A percentile compares a stretch with the other conserved stretches of the same genome.
Conservation (phyloP, 2,113 vertebrate species). For the Gobiocypris rarus region DNA sequence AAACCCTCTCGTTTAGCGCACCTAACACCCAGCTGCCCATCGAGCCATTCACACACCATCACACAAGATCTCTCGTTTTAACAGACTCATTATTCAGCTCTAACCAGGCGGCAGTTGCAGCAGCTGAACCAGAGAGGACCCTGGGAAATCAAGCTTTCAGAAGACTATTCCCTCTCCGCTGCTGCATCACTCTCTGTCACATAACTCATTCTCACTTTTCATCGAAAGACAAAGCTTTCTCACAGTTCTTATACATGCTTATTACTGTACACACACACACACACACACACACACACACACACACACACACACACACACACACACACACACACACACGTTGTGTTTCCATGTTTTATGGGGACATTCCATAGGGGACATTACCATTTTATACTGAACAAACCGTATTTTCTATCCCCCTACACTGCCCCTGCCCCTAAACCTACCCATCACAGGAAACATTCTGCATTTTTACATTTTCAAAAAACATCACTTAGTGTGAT, state of each 20-base stretch:
- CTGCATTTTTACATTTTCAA: too few species aligned
- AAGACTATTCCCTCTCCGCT: slow-evolving; percentile 21
- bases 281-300: too few species aligned
- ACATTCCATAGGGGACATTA: too few species aligned
- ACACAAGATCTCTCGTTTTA: slow-evolving; percentile 23
- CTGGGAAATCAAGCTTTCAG: slow-evolving; percentile 56
- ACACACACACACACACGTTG: too few species aligned
- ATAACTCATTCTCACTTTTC: slow-evolving; percentile 33
- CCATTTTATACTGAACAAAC: too few species aligned
- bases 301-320: too few species aligned
- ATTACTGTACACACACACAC: background rate
- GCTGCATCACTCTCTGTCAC: slow-evolving; percentile 51
- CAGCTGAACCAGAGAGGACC: slow-evolving; percentile 46
- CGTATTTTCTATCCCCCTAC: too few species aligned
- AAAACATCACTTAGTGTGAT: too few species aligned
- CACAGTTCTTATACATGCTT: background rate
- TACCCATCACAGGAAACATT: too few species aligned
- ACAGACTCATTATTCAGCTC: slow-evolving; percentile 53
- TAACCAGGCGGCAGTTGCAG: slow-evolving; percentile 35
- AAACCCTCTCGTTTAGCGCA: slow-evolving; percentile 22
- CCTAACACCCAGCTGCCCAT: slow-evolving; percentile 31
- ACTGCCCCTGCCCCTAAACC: too few species aligned
- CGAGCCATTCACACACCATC: slow-evolving; percentile 32
- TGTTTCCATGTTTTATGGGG: too few species aligned
- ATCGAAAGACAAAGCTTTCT: slow-evolving; percentile 19